Evolutionary conservation across 2,888 invertebrate genomes (phyloP).

Genomic region (Dolichopus griseipennis): DNA sequence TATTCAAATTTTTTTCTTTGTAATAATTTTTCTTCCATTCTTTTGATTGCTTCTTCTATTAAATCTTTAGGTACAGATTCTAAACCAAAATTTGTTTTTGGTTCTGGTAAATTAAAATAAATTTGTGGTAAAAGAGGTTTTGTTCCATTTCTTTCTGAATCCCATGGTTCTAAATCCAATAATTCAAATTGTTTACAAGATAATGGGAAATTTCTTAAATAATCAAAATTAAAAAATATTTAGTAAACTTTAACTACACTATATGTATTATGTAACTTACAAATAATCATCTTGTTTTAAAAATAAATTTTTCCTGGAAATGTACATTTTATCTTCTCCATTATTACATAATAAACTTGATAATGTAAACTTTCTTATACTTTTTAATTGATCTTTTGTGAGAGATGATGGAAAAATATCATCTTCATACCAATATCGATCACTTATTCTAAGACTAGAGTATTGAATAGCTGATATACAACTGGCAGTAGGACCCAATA

Average conservation of each 20-base stretch:
- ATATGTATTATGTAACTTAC: slow-evolving; percentile 48
- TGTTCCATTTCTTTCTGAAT: slow-evolving; percentile 32
- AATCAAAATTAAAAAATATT: slow-evolving; percentile 7
- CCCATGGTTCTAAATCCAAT: slow-evolving; percentile 62
- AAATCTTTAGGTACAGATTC: slow-evolving; percentile 13
- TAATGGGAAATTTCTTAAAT: slow-evolving; percentile 57
- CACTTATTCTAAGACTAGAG: slow-evolving; percentile 69
- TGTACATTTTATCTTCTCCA: slow-evolving; percentile 46
- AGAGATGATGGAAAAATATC: slow-evolving; percentile 83
- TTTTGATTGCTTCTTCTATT: slow-evolving; percentile 64
- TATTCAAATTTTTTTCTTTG: slow-evolving; percentile 71
- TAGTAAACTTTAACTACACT: not conserved
- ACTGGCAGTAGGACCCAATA: slow-evolving; percentile 81
- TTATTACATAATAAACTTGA: slow-evolving; percentile 72
- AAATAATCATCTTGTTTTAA: slow-evolving; percentile 76
- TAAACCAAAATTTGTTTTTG: slow-evolving; percentile 35
- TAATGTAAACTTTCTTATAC: slow-evolving; percentile 69
- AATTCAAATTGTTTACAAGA: slow-evolving; percentile 63
- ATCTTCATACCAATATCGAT: slow-evolving; percentile 94
- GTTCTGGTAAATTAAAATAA: slow-evolving; percentile 16
- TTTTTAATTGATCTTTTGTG: slow-evolving; percentile 64
- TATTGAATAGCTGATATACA: slow-evolving; percentile 80
- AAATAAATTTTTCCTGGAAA: slow-evolving; percentile 41
- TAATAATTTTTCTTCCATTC: slow-evolving; percentile 68
- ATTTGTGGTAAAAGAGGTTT: not conserved